These are phyloP conservation scores for Stomatorhinus ivindoensis DNA, from an alignment of 2,113 vertebrate genomes.

Conservation along the genomic window DNA sequence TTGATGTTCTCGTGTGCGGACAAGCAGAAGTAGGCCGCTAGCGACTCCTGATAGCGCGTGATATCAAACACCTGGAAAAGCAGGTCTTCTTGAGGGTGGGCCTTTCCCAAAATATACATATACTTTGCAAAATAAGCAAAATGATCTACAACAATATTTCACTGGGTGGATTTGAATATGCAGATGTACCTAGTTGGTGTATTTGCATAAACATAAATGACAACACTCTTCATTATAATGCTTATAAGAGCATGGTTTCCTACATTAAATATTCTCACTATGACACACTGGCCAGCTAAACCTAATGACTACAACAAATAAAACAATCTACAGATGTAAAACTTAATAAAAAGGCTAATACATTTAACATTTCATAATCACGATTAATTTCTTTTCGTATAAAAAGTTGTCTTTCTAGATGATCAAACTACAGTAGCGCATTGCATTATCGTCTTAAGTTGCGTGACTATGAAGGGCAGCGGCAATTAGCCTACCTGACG, in stretches of 20 bases:
- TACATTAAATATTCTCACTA: background rate
- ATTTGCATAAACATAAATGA: background rate
- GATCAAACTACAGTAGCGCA: background rate
- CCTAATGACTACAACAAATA: background rate
- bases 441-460: background rate
- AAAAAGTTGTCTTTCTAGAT: background rate
- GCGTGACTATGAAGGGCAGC: background rate
- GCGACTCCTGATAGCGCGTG: slow-evolving; percentile 90
- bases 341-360: background rate
- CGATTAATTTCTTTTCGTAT: background rate
- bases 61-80: slow-evolving; percentile 83
- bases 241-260: background rate
- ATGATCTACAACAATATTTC: background rate
- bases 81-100: background rate
- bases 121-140: background rate
- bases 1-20: slow-evolving; percentile 93
- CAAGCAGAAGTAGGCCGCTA: slow-evolving; percentile 94
- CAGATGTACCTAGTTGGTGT: background rate
- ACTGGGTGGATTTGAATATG: background rate
- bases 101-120: background rate
- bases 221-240: background rate
- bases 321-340: background rate
- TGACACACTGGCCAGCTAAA: background rate
- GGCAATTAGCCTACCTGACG: background rate
- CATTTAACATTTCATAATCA: background rate